A percentile compares a stretch with the other conserved stretches of the same genome.
Conservation (phyloP, 2,888 invertebrate species). For the Rhimphoctona megacephalus region DNA sequence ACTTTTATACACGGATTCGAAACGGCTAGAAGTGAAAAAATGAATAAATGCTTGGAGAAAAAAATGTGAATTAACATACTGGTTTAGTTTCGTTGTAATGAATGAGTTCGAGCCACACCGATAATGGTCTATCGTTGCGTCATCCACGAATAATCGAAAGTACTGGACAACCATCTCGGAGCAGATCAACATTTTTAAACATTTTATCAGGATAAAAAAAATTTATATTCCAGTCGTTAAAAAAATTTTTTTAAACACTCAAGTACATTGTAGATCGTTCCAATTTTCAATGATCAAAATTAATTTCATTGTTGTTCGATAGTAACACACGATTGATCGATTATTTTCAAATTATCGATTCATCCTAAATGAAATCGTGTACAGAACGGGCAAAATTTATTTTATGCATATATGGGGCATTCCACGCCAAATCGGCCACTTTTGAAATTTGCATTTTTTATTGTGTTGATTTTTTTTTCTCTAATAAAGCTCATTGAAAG, state of each 20-base stretch:
- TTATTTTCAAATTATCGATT: background rate
- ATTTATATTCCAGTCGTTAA: background rate
- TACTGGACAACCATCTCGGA: background rate
- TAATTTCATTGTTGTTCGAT: no score
- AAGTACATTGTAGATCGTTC: background rate
- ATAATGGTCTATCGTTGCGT: conserved; percentile 32
- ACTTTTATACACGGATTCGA: background rate
- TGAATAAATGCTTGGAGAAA: background rate
- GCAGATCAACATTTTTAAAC: background rate
- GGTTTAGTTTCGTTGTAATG: conserved; percentile 37
- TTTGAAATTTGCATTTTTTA: no score
- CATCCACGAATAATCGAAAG: conserved; percentile 37
- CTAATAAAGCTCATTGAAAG: no score
- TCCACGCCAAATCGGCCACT: no score
- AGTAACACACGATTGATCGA: background rate
- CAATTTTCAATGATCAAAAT: background rate
- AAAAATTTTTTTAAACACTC: background rate
- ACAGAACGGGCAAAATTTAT: no score
- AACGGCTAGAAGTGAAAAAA: background rate
- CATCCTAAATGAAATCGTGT: no score
- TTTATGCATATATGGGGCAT: no score
- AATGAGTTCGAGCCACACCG: conserved; percentile 31
- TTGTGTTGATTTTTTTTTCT: no score
- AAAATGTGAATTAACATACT: conserved; percentile 47
- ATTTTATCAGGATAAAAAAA: background rate